Base-by-base conservation (phyloP, 2,113 vertebrate genomes). In the Rhizomys pruinosus region DNA sequence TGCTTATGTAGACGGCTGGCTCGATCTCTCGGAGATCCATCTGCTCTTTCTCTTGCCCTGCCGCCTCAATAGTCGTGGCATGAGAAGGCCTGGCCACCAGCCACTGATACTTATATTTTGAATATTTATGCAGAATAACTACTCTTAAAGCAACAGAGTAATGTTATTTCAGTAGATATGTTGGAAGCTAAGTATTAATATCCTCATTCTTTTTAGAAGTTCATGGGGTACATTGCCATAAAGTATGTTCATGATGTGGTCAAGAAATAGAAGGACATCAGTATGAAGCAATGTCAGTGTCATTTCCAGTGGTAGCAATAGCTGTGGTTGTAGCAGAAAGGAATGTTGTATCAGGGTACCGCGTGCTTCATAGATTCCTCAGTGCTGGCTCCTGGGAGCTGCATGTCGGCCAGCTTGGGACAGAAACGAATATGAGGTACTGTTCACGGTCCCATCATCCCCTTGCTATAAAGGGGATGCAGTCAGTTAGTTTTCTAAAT, bases 161-260 rank as follows among this genome's bases (percentile, higher is more conserved):
- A 71, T 63, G 52, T 91, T 7, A 39, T 61, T 82, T 78, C 44
- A 85, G 39, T 68, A 34, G 69, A 72, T 93, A 76, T 59, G 25
- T 25, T 71, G 64, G 61, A 16, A 92, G 32, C 34, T 52, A 42
- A 25, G 78, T 55, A 85, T 61, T 81, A 73, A 16, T 52, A 59
- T 42, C 34, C 22, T 93, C 23, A 34, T 81, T 88, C 29, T 88
- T 93, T 34, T 55, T 63, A 64, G 76, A 95, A 76, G 27, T 29
- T 84, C n/a, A n/a, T 22, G 77, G 73, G 74, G 27, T 25, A 68
- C 29, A 27, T n/a, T 64, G 42, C 44, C 78, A 68, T 84, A 44
- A 87, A 73, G 52, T 39, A 68, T 19, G 4, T 69, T 39, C 7
- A 42, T 19, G 44, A 3, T 44, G 52, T 55, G 23, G 7, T 47